Percentiles rank a stretch among this genome's conserved stretches.
Conservation (phyloP, 1,140 invertebrate genomes). For the Drosophila kanapiae region DNA sequence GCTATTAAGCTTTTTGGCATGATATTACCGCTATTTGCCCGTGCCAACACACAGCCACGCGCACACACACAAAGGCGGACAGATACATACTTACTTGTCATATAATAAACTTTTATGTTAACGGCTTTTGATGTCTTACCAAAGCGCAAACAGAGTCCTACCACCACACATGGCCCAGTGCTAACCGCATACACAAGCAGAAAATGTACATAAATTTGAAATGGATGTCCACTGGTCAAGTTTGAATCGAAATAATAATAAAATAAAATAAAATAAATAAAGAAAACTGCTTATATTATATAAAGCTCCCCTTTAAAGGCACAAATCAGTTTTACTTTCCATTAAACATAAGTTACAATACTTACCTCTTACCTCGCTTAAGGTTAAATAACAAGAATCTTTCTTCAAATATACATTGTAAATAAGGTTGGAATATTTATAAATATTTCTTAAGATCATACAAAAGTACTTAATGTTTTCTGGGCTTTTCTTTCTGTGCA, state of each 20-base stretch:
- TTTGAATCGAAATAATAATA: background rate
- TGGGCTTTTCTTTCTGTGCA: background rate
- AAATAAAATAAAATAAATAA: too few species aligned
- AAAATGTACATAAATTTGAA: background rate
- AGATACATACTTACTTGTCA: constrained; percentile 71
- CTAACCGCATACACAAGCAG: constrained; percentile 1
- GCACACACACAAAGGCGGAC: constrained; percentile 1
- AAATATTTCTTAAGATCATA: too few species aligned
- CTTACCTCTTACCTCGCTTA: background rate
- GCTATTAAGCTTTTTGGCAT: constrained; percentile 83
- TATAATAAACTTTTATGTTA: constrained; percentile 83
- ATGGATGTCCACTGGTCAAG: background rate
- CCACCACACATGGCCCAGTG: constrained; percentile 57
- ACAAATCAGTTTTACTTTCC: background rate
- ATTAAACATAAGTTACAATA: too few species aligned
- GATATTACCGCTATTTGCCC: constrained; percentile 73
- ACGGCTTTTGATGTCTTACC: constrained; percentile 75
- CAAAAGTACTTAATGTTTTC: too few species aligned
- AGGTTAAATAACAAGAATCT: background rate
- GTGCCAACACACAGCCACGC: constrained; percentile 34
- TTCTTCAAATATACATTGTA: background rate
- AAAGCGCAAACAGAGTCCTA: constrained; percentile 46
- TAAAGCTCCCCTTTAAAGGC: too few species aligned
- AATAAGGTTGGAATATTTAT: background rate
- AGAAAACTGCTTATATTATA: too few species aligned